Percentiles rank a stretch among this genome's conserved stretches.
Conservation (phyloP, 2,888 invertebrate genomes). For the Caenorhabditis sp. region DNA sequence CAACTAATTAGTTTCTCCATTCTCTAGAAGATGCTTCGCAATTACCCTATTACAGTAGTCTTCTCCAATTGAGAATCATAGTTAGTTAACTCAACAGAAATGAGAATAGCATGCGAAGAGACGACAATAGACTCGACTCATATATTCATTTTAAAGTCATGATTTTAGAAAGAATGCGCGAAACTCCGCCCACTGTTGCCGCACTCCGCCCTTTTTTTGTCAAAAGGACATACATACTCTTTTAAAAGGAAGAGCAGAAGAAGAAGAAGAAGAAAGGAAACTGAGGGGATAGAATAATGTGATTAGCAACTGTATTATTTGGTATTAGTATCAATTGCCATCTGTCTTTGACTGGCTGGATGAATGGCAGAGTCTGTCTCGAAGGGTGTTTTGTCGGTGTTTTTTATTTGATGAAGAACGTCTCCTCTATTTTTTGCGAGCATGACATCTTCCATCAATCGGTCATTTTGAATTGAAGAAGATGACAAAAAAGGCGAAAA, state of each 20-base stretch:
- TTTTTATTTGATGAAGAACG: neutral
- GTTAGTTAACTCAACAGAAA: no score
- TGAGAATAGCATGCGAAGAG: neutral
- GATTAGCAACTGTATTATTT: constrained; percentile 1
- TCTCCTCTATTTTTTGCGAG: neutral
- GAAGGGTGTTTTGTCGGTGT: neutral
- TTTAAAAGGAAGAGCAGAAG: neutral
- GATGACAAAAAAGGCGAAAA: neutral
- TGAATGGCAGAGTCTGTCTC: neutral
- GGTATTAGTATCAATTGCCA: neutral
- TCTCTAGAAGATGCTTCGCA: no score
- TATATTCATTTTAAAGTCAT: neutral
- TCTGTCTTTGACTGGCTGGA: neutral
- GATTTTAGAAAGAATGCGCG: neutral
- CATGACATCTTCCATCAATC: constrained; percentile 4
- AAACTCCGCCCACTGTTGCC: neutral
- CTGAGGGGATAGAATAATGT: neutral
- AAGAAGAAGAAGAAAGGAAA: neutral
- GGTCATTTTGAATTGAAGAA: neutral
- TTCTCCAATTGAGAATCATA: no score
- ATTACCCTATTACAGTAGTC: no score
- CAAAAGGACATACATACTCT: neutral
- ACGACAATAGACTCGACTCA: neutral
- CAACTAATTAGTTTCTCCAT: no score
- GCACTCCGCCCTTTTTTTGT: neutral